phyloP scores from a whole-genome alignment of 2,113 vertebrate genomes.

The Macaca mulatta region DNA sequence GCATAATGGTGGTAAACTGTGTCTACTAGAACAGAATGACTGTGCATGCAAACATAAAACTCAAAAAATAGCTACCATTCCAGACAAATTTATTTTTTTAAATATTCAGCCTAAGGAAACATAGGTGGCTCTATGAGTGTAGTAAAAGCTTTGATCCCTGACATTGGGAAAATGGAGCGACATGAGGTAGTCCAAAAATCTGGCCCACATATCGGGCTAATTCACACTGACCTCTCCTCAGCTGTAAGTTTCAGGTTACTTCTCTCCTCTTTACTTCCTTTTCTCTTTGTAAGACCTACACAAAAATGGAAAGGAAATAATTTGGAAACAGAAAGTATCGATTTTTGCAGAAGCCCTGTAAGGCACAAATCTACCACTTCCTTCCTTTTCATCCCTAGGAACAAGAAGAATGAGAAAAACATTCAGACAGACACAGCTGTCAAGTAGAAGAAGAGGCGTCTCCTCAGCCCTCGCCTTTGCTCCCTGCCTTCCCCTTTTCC shows the following conservation, averaged over 20 bases:
- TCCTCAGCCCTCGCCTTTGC: neutral
- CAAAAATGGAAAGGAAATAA: constrained; percentile 19
- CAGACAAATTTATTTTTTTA: constrained; percentile 9
- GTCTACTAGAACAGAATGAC: constrained; percentile 9
- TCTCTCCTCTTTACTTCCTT: neutral
- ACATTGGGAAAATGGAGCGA: neutral
- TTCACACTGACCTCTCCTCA: neutral
- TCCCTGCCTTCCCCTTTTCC: too few species aligned
- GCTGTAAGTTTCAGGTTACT: neutral
- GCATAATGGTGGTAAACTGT: constrained; percentile 48
- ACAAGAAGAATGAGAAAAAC: neutral
- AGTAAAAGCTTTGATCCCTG: neutral
- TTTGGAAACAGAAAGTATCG: constrained; percentile 7
- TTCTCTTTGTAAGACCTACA: constrained; percentile 18
- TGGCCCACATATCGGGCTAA: neutral
- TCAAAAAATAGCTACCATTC: constrained; percentile 34
- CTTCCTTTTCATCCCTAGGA: neutral
- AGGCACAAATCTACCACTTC: neutral
- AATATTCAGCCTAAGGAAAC: constrained; percentile 20
- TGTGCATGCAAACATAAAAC: neutral
- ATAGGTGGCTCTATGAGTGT: neutral
- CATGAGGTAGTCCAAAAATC: neutral
- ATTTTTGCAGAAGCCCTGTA: constrained; percentile 8
- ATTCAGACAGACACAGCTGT: neutral
- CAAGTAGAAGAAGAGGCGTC: neutral